A percentile compares a stretch with the other conserved stretches of the same genome.
Conservation (phyloP, 1,140 invertebrate species). For the Panagrolaimus sp. region DNA sequence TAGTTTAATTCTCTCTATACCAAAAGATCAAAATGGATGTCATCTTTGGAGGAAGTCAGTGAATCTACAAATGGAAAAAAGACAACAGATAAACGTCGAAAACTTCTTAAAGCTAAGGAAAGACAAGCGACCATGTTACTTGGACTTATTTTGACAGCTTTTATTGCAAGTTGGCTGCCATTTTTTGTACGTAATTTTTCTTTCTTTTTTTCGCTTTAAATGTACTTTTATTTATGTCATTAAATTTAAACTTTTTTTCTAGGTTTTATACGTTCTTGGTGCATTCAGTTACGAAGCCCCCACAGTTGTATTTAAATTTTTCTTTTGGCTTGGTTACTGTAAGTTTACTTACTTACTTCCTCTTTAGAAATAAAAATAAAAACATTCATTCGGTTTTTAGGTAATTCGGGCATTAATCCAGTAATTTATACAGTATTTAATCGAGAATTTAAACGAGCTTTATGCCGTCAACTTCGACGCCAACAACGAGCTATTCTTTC, state of each 20-base stretch:
- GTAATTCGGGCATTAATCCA: slow-evolving; percentile 43
- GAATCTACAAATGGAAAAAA: slow-evolving; percentile 31
- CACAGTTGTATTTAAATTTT: slow-evolving; percentile 78
- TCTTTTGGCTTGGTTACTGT: slow-evolving; percentile 96
- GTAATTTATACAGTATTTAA: slow-evolving; percentile 44
- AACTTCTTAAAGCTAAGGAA: slow-evolving; percentile 90
- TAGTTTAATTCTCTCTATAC: slow-evolving; percentile 18
- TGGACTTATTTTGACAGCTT: slow-evolving; percentile 95
- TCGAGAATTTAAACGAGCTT: slow-evolving; percentile 46
- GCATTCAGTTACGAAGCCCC: slow-evolving; percentile 62
- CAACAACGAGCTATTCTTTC: slow-evolving; percentile 28
- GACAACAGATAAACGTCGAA: slow-evolving; percentile 62
- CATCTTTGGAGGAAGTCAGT: slow-evolving; percentile 19
- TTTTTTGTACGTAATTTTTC: slow-evolving; percentile 73
- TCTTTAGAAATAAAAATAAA: too few species aligned
- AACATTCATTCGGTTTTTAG: slow-evolving; percentile 21
- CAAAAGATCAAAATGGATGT: slow-evolving; percentile 22
- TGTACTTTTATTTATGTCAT: neutral
- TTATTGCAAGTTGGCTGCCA: slow-evolving; percentile 96
- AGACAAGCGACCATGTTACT: slow-evolving; percentile 90
- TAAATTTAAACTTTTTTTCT: slow-evolving; percentile 26
- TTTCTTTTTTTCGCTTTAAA: neutral
- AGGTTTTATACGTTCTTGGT: slow-evolving; percentile 57
- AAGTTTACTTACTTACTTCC: slow-evolving; percentile 64
- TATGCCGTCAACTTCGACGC: slow-evolving; percentile 41